Conservation (phyloP, 2,113 vertebrate species). For the Oryzias curvinotus region DNA sequence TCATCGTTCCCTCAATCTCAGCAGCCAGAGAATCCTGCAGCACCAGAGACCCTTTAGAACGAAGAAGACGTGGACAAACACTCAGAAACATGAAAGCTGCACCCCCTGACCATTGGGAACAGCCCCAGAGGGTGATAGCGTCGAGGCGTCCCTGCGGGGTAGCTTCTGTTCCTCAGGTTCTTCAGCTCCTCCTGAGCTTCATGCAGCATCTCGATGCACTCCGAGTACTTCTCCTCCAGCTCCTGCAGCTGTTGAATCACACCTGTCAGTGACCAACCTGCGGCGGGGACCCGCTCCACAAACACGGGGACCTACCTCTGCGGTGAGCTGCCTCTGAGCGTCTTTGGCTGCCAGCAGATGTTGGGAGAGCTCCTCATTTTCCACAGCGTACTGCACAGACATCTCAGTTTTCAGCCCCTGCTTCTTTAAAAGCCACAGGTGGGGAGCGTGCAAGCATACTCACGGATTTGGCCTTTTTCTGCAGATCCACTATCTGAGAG, state of each 20-base stretch:
- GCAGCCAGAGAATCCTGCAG: conserved; percentile 94
- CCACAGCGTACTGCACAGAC: conserved; percentile 85
- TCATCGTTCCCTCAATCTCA: conserved; percentile 97
- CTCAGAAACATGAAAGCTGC: background rate
- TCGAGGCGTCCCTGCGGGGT: conserved; percentile 84
- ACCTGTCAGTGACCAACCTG: background rate
- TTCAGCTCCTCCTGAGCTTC: conserved; percentile 98
- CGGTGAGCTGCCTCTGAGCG: conserved; percentile 94
- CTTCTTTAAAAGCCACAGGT: background rate
- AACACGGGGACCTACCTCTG: conserved; percentile 76
- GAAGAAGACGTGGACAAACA: background rate
- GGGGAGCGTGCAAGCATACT: conserved; percentile 1
- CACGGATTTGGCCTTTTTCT: conserved; percentile 97
- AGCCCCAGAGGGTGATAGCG: conserved; percentile 89
- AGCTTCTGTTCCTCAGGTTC: conserved; percentile 90
- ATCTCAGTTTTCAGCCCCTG: background rate
- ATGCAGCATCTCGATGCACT: conserved; percentile 98
- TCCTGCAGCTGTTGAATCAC: conserved; percentile 82
- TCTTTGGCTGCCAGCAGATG: conserved; percentile 96
- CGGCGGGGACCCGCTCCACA: background rate
- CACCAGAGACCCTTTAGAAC: conserved; percentile 23
- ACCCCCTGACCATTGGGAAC: conserved; percentile 88
- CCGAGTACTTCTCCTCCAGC: conserved; percentile 92
- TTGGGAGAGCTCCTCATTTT: conserved; percentile 95
- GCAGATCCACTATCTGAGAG: conserved; percentile 94